Evolutionary conservation across 2,113 vertebrate species (phyloP).

Genomic region (Lophura nycthemera): DNA sequence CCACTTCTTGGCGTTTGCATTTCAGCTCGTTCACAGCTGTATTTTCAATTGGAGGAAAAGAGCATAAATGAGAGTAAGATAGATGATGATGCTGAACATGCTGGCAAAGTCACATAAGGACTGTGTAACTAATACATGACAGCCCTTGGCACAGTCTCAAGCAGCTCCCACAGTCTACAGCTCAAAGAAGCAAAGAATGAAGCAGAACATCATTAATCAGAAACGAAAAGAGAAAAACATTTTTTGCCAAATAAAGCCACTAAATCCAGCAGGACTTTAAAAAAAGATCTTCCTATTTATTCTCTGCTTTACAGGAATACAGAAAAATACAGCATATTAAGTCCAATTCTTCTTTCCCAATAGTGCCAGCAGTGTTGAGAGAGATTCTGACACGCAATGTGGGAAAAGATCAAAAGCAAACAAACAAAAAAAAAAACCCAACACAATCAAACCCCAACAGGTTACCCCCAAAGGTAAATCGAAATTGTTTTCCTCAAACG

Average conservation of each 20-base stretch:
- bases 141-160: constrained; percentile 57
- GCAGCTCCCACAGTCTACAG: constrained; percentile 61
- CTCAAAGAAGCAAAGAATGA: constrained; percentile 58
- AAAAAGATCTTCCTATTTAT: constrained; percentile 30
- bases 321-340: neutral
- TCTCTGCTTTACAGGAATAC: neutral
- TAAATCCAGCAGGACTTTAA: neutral
- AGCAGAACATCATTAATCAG: constrained; percentile 63
- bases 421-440: neutral
- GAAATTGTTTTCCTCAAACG: neutral
- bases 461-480: neutral
- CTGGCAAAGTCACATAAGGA: constrained; percentile 35
- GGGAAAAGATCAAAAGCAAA: rapidly evolving
- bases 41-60: neutral
- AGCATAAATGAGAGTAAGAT: neutral
- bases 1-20: constrained; percentile 10
- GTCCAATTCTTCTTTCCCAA: neutral
- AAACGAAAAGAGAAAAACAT: constrained; percentile 49
- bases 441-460: neutral
- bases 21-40: neutral
- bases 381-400: neutral
- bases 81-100: neutral
- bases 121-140: constrained; percentile 1
- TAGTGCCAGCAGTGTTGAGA: rapidly evolving
- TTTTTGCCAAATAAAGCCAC: constrained; percentile 53